Base-by-base conservation (phyloP, 2,888 invertebrate species). In the Scaptomyza caliginosa region DNA sequence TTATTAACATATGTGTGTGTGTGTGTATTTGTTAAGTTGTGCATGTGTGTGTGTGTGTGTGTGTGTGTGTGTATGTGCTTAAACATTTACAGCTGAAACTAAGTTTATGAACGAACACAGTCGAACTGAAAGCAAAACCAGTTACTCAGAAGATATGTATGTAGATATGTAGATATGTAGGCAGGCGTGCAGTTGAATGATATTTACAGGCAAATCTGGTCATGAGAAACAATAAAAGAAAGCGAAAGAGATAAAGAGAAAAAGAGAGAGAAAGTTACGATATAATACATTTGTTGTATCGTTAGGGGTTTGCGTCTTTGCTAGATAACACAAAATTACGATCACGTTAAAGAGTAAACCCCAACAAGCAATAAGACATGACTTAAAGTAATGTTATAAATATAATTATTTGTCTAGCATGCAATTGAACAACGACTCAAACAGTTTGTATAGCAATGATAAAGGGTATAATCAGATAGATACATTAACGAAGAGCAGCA, bases 1-100 rank as follows among this genome's bases (percentile, higher is more conserved):
- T 42, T 49, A 24, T 32, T 24, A n/a, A n/a, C n/a, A n/a, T 28
- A 19, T 13, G 26, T 43, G 36, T 42, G 24, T 48, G 24, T 19
- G 11, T 23, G 46, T 24, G 54, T 55, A 36, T 54, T 23, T 21
- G n/a, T n/a, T n/a, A n/a, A 43, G 17, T 26, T 43, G 39, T 32
- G 45, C 30, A 21, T 46, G 38, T 36, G 19, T 26, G 21, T 34
- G 46, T 36, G 28, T 30, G 24, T 32, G 39, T n/a, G 17, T 11
- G 2, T 46, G 34, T 34, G 26, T 39, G 24, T 42, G 17, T 23
- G 32, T 45, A 3, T 17, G 39, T 26, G 24, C 16, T 43, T 51
- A 21, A 30, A 32, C 32, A 52, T 54, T 34, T 24, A 54, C 30
- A 23, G 43, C 30, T 23, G 24, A 43, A 13, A 11, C 21, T 30